A percentile compares a stretch with the other conserved stretches of the same genome.
Conservation (phyloP, 2,888 invertebrate species). For the Herminia tarsipennalis region DNA sequence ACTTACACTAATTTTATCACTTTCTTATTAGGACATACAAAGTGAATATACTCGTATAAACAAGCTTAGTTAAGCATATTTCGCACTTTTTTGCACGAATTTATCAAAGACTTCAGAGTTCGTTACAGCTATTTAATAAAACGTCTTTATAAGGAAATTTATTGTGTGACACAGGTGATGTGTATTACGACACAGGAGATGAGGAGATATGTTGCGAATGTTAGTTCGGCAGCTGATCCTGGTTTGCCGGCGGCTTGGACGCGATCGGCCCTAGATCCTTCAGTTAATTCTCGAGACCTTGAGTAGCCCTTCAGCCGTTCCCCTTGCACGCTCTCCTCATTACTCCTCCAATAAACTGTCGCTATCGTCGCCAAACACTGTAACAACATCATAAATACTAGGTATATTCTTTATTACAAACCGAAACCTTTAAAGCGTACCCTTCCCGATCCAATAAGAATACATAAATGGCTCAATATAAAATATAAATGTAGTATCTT, state of each 20-base stretch:
- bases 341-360: slow-evolving; percentile 94
- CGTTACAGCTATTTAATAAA: slow-evolving; percentile 20
- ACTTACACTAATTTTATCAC: slow-evolving; percentile 9
- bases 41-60: slow-evolving; percentile 34
- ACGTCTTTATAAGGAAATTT: slow-evolving; percentile 30
- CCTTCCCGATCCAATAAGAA: slow-evolving; percentile 7
- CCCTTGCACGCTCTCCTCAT: slow-evolving; percentile 95
- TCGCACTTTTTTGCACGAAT: too few relatives aligned
- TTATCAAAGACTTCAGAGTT: too few relatives aligned
- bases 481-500: slow-evolving; percentile 7
- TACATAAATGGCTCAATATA: slow-evolving; percentile 7
- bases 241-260: slow-evolving; percentile 88
- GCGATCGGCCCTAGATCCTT: slow-evolving; percentile 90
- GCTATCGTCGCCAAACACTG: slow-evolving; percentile 95
- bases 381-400: slow-evolving; percentile 37
- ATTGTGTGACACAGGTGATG: slow-evolving; percentile 36
- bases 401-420: slow-evolving; percentile 10
- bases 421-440: slow-evolving; percentile 1
- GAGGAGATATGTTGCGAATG: slow-evolving; percentile 42
- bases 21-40: slow-evolving; percentile 27
- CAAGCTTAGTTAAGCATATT: too few relatives aligned
- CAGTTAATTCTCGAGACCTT: slow-evolving; percentile 91
- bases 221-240: slow-evolving; percentile 49
- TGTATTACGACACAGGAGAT: slow-evolving; percentile 44
- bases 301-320: slow-evolving; percentile 90